Evolutionary conservation across 2,888 invertebrate species (phyloP).

Genomic region (Hyalella azteca): DNA sequence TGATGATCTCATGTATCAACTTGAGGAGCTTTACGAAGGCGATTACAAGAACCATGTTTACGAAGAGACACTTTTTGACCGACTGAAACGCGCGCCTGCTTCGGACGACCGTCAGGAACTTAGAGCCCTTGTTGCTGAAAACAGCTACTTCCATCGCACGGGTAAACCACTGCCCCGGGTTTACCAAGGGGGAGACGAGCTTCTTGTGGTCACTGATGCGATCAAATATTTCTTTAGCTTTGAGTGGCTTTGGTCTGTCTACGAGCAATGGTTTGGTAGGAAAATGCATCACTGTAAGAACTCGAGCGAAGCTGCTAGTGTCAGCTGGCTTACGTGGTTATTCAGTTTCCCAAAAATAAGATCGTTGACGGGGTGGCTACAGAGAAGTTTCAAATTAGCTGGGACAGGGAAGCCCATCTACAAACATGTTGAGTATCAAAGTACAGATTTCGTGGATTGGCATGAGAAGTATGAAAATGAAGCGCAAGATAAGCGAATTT

Average conservation of each 20-base stretch:
- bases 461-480: neutral
- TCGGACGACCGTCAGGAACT: slow-evolving; percentile 19
- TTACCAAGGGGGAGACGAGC: slow-evolving; percentile 34
- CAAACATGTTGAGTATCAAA: slow-evolving; percentile 16
- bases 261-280: neutral
- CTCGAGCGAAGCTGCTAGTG: neutral
- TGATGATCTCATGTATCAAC: neutral
- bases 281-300: neutral
- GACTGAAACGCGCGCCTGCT: slow-evolving; percentile 14
- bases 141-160: slow-evolving; percentile 15
- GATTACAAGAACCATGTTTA: neutral
- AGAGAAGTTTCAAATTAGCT: neutral
- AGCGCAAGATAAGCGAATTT: neutral
- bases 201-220: neutral
- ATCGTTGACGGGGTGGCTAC: neutral
- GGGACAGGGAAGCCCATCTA: slow-evolving; percentile 26
- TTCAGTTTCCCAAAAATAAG: neutral
- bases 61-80: slow-evolving; percentile 1
- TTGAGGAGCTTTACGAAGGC: slow-evolving; percentile 16
- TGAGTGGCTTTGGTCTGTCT: slow-evolving; percentile 19
- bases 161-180: neutral
- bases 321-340: neutral
- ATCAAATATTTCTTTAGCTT: neutral
- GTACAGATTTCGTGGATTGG: slow-evolving; percentile 26
- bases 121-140: neutral